Percentiles rank a stretch among this genome's conserved stretches.
phyloP scores from a whole-genome alignment of 1,140 invertebrate genomes.

The Dufourea novaeangliae region DNA sequence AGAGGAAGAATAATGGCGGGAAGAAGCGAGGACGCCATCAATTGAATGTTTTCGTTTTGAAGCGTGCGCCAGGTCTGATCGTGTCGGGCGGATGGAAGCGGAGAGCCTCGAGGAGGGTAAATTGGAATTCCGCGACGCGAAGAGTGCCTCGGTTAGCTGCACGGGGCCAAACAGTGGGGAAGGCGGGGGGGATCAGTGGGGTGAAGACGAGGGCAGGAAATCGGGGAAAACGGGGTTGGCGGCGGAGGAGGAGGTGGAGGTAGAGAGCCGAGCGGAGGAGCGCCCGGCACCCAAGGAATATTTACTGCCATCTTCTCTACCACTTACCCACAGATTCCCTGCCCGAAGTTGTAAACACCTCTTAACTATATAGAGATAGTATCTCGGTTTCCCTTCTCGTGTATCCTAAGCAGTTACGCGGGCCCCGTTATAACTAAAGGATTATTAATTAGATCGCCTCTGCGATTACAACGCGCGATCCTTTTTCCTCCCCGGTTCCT shows the following conservation, averaged over 20 bases:
- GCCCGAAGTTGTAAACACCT: slow-evolving; percentile 82
- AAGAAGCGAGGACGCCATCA: slow-evolving; percentile 67
- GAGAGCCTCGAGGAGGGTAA: slow-evolving; percentile 67
- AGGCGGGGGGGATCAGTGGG: slow-evolving; percentile 40
- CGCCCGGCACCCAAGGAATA: slow-evolving; percentile 74
- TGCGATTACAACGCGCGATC: slow-evolving; percentile 25
- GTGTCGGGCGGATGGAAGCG: slow-evolving; percentile 20
- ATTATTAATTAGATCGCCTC: slow-evolving; percentile 64
- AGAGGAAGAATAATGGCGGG: slow-evolving; percentile 48
- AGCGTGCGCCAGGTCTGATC: slow-evolving; percentile 46
- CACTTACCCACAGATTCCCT: slow-evolving; percentile 81
- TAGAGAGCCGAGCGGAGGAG: slow-evolving; percentile 51
- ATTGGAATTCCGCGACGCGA: slow-evolving; percentile 79
- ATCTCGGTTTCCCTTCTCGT: slow-evolving; percentile 73
- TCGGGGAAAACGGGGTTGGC: slow-evolving; percentile 45
- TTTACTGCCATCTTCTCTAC: slow-evolving; percentile 82
- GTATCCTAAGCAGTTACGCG: slow-evolving; percentile 63
- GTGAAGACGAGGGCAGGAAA: slow-evolving; percentile 58
- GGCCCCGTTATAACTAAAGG: slow-evolving; percentile 53
- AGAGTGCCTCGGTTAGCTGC: slow-evolving; percentile 63
- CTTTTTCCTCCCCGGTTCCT: not conserved
- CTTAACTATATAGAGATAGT: slow-evolving; percentile 81
- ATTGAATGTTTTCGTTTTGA: slow-evolving; percentile 76
- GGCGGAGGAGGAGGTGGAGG: slow-evolving; percentile 54
- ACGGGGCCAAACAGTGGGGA: slow-evolving; percentile 36